These are phyloP conservation scores for Girardinus metallicus DNA, from an alignment of 2,797 vertebrate species.

Conservation along the genomic window DNA sequence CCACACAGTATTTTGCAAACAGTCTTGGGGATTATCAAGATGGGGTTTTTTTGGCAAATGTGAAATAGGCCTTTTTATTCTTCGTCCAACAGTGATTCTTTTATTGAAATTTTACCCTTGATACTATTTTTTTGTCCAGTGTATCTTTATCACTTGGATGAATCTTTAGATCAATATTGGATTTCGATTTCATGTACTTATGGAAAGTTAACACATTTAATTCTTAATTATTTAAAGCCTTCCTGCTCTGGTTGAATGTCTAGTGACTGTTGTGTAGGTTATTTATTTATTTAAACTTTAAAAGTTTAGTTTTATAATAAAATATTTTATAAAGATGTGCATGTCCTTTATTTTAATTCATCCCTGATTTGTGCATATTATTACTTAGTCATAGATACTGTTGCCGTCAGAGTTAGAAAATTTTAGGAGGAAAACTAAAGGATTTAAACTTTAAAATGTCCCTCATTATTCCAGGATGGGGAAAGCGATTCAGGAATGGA, in stretches of 20 bases:
- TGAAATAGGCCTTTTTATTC: neutral
- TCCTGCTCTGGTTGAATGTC: neutral
- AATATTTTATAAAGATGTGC: neutral
- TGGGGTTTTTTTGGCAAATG: neutral
- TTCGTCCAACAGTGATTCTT: neutral
- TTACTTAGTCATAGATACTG: neutral
- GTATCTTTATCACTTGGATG: neutral
- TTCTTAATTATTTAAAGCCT: neutral
- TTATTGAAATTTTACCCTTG: neutral
- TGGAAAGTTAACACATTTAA: neutral
- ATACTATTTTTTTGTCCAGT: neutral
- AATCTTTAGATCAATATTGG: neutral
- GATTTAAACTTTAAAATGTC: neutral
- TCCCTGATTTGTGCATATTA: no score
- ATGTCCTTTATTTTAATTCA: neutral
- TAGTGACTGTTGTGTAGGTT: neutral
- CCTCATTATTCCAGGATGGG: constrained; percentile 67
- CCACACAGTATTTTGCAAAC: neutral
- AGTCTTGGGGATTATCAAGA: neutral
- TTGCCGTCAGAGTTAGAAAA: neutral
- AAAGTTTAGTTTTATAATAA: neutral
- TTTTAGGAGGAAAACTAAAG: no score
- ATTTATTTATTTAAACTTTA: neutral
- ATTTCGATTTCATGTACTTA: no score
- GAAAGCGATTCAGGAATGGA: constrained; percentile 68